Base-by-base conservation (phyloP, 2,888 invertebrate species). In the Lasioglossum pauxillum region DNA sequence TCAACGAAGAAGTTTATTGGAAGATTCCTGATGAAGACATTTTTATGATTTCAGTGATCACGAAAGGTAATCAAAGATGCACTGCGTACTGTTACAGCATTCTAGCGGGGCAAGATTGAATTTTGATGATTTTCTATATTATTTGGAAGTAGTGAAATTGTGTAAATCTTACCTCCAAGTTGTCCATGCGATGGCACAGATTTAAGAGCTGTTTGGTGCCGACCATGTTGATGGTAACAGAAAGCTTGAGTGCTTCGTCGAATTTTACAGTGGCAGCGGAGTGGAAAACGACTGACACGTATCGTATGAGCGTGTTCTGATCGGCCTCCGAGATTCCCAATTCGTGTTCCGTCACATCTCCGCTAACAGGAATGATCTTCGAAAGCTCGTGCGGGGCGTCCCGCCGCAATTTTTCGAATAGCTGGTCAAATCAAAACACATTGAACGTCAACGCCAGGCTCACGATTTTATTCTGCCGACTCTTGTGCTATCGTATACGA, bases 191-290 rank as follows among this genome's bases (percentile, higher is more conserved):
- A 92, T 97, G 97, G 93, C 97, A 97, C 74, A 98, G 95, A 81
- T 97, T 96, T 91, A 98, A 95, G 78, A 98, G 95, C 49, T 97
- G 95, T 89, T 97, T 96, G 8, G 97, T 97, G 78, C 97, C 98
- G 44, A 97, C 95, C 81, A 98, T 97, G 94, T 98, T 98, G 96
- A 98, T 97, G 86, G 97, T 96, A 4, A 98, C 96, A 0, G 98
- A 97, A 23, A 96, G 95, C 93, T 96, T 96, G 73, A 98, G 96
- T 0, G 97, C 96, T 94, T 98, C 98, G 94, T 98, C 97, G 93
- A 98, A 98, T 95, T 97, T 97, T 74, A 98, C 97, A 0, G 98
- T 98, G 0, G 98, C 98, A 0, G 98, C 98, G 41, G 97, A 97
- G 95, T 98, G 98, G 95, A 98, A 98, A 41, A 98, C 97, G 57